Percentiles rank a stretch among this genome's conserved stretches.
phyloP scores from a whole-genome alignment of 92 coral and sea anemone species.

The Zoanthus gigantus region DNA sequence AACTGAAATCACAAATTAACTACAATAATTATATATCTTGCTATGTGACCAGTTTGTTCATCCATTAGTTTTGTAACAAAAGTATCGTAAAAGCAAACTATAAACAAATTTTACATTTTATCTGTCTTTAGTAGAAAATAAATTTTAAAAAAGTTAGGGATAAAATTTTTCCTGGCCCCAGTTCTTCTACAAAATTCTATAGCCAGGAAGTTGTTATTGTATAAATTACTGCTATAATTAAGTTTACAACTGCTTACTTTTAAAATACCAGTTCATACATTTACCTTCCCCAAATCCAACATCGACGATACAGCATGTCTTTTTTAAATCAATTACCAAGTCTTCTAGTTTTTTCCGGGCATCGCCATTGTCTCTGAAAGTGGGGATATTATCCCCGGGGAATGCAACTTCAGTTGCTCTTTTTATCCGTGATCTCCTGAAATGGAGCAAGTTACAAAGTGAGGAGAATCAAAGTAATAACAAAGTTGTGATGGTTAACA shows the following conservation, averaged over 20 bases:
- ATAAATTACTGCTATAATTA: slow-evolving; percentile 19
- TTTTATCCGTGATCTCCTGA: slow-evolving; percentile 27
- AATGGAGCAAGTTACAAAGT: slow-evolving; percentile 24
- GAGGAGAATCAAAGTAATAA: slow-evolving; percentile 23
- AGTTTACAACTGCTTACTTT: slow-evolving; percentile 13
- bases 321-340: slow-evolving; percentile 16
- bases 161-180: slow-evolving; percentile 21
- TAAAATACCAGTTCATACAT: slow-evolving; percentile 14
- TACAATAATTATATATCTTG: slow-evolving; percentile 18
- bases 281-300: slow-evolving; percentile 23
- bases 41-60: slow-evolving; percentile 21
- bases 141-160: slow-evolving; percentile 12
- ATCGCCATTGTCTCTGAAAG: slow-evolving; percentile 25
- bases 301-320: slow-evolving; percentile 13
- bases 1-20: slow-evolving; percentile 15
- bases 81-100: slow-evolving; percentile 14
- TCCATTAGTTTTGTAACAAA: slow-evolving; percentile 14
- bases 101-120: slow-evolving; percentile 10
- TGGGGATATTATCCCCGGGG: slow-evolving; percentile 25
- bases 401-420: slow-evolving; percentile 27
- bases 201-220: slow-evolving; percentile 16
- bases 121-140: slow-evolving; percentile 6
- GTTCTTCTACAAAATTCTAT: neutral
- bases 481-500: slow-evolving; percentile 12
- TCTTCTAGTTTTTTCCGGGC: slow-evolving; percentile 21